Conservation (phyloP, 1,140 invertebrate species). For the Pachypeltis micranthus region DNA sequence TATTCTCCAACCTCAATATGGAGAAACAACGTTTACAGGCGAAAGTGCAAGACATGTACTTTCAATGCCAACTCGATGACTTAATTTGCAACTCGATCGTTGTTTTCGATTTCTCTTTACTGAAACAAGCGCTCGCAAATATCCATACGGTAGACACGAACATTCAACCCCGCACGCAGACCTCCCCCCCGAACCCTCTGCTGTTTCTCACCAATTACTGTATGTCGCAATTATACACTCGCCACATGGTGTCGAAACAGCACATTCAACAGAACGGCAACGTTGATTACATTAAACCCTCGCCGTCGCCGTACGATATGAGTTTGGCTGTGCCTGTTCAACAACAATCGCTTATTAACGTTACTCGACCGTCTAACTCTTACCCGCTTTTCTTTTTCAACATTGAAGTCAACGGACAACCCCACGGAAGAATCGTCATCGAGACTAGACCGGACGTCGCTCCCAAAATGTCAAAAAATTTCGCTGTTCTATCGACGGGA, state of each 20-base stretch:
- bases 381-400: slow-evolving; percentile 65
- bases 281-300: slow-evolving; percentile 40
- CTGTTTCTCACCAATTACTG: slow-evolving; percentile 60
- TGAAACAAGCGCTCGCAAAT: slow-evolving; percentile 49
- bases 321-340: slow-evolving; percentile 32
- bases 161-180: slow-evolving; percentile 22
- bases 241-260: slow-evolving; percentile 48
- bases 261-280: slow-evolving; percentile 41
- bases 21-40: slow-evolving; percentile 51
- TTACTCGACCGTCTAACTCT: slow-evolving; percentile 23
- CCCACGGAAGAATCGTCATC: slow-evolving; percentile 62
- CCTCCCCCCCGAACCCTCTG: slow-evolving; percentile 37
- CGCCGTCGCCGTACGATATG: slow-evolving; percentile 23
- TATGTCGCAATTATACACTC: slow-evolving; percentile 56
- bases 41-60: slow-evolving; percentile 56
- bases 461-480: slow-evolving; percentile 85
- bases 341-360: slow-evolving; percentile 31
- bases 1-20: slow-evolving; percentile 42
- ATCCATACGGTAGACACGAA: slow-evolving; percentile 42
- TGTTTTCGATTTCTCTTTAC: slow-evolving; percentile 48
- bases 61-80: slow-evolving; percentile 58
- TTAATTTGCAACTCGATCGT: slow-evolving; percentile 50
- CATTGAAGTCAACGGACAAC: slow-evolving; percentile 57
- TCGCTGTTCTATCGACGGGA: slow-evolving; percentile 63
- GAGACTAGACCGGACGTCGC: slow-evolving; percentile 73